Base-by-base conservation (phyloP, 2,113 vertebrate species). In the Andinoacara biseriatus region DNA sequence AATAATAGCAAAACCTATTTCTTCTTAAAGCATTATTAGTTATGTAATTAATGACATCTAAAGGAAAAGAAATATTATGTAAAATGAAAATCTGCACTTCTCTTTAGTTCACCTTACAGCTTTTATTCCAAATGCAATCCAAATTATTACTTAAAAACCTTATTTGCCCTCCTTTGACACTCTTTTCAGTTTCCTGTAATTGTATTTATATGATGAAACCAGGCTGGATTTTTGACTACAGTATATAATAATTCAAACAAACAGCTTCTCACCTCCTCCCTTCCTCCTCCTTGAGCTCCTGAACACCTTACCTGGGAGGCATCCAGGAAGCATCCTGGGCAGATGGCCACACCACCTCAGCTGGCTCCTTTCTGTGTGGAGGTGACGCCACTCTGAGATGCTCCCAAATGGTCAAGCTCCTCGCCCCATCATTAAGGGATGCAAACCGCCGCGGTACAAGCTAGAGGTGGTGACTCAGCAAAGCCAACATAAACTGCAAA, bases 361-460 rank as follows among this genome's bases (percentile, higher is more conserved):
- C 62, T 46, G 8, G 1, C 62, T 67, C 35, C 35, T 38, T 38
- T 38, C 9, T 10, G 9, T 38, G 9, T 38, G 35, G 35, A 38
- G 35, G 35, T 10, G 35, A 8, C 8, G 9, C 3, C 35, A 38
- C 7, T 38, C 35, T 38, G 35, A 38, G 7, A 38, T 7, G 33
- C 35, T 38, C 9, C 38, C 62, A 46, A 0, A 67, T 0, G 0
- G 43, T 38, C 62, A 46, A 65, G 17, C 22, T 10, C 62, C 22
- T 18, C 24, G 26, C 5, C 9, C 35, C 35, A 38, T 38, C 9
- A 10, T 9, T 9, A 38, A 38, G 35, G 9, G 35, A 8, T 38
- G 22, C 40, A 40, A 40, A 40, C 38, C 1, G 1, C 38, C 14
- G 14, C 8, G 26, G 63, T 67, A 22, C 63, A 67, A 46, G 22